A percentile compares a stretch with the other conserved stretches of the same genome.
These are phyloP conservation scores for Achroia grisella DNA, from an alignment of 1,140 invertebrate genomes.

Conservation along the genomic window DNA sequence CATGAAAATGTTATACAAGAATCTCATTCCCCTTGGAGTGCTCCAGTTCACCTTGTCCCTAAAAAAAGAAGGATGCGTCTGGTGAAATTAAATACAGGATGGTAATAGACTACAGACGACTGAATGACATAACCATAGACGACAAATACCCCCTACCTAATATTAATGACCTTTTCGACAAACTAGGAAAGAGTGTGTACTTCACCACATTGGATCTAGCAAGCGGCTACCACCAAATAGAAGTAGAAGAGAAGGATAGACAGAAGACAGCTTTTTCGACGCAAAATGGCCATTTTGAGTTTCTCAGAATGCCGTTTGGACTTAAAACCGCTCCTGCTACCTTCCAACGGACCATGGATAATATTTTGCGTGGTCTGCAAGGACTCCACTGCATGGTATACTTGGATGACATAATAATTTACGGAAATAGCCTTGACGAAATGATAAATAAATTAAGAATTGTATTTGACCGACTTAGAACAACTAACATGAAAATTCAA, in stretches of 20 bases:
- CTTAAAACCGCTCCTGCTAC: constrained; percentile 34
- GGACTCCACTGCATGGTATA: constrained; percentile 13
- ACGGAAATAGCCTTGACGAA: neutral
- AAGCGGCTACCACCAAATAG: constrained; percentile 42
- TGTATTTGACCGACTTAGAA: neutral
- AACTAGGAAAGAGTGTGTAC: constrained; percentile 29
- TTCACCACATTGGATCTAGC: constrained; percentile 36
- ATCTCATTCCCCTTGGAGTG: constrained; percentile 26
- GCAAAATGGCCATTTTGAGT: constrained; percentile 34
- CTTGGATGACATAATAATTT: constrained; percentile 16
- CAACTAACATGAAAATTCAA: neutral
- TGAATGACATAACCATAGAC: constrained; percentile 27
- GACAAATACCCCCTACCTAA: constrained; percentile 28
- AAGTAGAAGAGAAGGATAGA: constrained; percentile 14
- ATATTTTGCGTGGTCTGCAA: constrained; percentile 26
- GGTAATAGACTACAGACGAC: constrained; percentile 28
- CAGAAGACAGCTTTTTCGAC: constrained; percentile 34
- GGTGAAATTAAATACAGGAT: constrained; percentile 16
- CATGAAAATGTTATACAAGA: constrained; percentile 32
- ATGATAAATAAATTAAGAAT: neutral
- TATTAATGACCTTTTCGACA: constrained; percentile 53
- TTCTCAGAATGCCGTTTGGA: constrained; percentile 33
- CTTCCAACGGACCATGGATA: constrained; percentile 52
- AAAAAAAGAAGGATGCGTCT: constrained; percentile 16
- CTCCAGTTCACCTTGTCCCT: constrained; percentile 10